Percentiles rank a stretch among this genome's conserved stretches.
These are phyloP conservation scores for Lasioglossum albipes DNA, from an alignment of 1,140 invertebrate species.

Conservation along the genomic window DNA sequence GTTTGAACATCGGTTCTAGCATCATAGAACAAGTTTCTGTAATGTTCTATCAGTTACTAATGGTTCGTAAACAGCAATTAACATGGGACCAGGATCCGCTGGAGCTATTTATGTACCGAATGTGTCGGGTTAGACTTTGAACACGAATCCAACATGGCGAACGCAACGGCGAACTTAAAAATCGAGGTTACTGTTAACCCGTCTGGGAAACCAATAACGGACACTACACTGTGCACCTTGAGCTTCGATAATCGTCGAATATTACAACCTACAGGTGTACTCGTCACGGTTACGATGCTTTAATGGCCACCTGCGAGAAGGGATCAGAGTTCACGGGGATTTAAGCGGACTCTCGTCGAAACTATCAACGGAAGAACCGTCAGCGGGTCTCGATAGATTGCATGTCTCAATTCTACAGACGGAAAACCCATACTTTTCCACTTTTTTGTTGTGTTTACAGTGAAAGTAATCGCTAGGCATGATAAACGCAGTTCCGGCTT, in stretches of 20 bases:
- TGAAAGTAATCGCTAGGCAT: neutral
- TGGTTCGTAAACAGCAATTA: neutral
- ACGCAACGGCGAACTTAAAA: too few species aligned
- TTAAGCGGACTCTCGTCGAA: neutral
- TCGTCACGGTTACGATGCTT: too few species aligned
- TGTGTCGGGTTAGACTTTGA: too few species aligned
- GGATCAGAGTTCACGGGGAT: neutral
- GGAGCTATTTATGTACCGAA: too few species aligned
- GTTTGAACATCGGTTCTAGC: neutral
- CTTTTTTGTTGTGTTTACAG: neutral
- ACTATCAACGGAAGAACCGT: neutral
- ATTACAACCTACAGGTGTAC: neutral
- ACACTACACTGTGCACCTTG: neutral
- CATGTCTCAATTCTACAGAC: neutral
- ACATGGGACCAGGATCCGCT: neutral
- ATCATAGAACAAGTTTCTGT: neutral
- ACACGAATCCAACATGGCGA: too few species aligned
- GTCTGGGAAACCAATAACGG: too few species aligned
- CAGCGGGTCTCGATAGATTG: neutral
- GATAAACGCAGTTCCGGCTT: slow-evolving; percentile 1
- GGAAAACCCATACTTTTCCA: neutral
- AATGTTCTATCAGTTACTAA: neutral
- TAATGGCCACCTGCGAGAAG: too few species aligned
- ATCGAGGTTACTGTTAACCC: too few species aligned
- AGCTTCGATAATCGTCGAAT: neutral